A percentile compares a stretch with the other conserved stretches of the same genome.
These are phyloP conservation scores for Bradypus variegatus DNA, from an alignment of 2,797 vertebrate genomes.

Conservation along the genomic window DNA sequence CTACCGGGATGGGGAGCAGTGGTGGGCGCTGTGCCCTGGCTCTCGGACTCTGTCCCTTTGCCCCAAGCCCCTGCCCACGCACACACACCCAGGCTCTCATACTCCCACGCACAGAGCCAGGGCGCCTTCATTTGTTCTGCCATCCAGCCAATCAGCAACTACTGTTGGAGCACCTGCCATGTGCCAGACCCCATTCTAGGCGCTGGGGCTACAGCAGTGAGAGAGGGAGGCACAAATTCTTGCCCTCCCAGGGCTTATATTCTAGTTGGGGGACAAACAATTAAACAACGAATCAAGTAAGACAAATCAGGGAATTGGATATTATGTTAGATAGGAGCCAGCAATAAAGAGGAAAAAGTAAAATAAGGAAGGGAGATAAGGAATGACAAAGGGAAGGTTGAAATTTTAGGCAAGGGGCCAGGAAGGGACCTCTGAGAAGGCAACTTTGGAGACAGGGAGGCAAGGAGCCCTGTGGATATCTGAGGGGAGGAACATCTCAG, in stretches of 20 bases:
- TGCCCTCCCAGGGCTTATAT: background rate
- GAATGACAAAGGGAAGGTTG: background rate
- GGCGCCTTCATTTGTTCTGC: background rate
- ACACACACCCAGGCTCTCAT: background rate
- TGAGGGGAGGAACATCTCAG: background rate
- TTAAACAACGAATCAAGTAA: background rate
- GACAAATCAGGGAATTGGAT: background rate
- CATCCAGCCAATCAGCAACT: background rate
- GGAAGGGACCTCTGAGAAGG: background rate
- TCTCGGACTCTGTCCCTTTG: background rate
- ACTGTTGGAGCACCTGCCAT: background rate
- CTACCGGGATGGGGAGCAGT: background rate
- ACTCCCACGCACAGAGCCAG: background rate
- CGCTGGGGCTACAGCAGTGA: too few species aligned
- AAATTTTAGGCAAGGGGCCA: background rate
- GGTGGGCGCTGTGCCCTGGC: too few species aligned
- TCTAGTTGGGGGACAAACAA: background rate
- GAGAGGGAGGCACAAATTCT: background rate
- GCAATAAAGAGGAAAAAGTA: background rate
- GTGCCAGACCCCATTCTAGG: background rate
- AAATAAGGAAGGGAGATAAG: background rate
- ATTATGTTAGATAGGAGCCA: background rate
- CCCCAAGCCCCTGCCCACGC: background rate
- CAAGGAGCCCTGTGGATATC: background rate
- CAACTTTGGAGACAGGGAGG: background rate